Conservation (phyloP, 1,140 invertebrate genomes). For the Ylistrum balloti region DNA sequence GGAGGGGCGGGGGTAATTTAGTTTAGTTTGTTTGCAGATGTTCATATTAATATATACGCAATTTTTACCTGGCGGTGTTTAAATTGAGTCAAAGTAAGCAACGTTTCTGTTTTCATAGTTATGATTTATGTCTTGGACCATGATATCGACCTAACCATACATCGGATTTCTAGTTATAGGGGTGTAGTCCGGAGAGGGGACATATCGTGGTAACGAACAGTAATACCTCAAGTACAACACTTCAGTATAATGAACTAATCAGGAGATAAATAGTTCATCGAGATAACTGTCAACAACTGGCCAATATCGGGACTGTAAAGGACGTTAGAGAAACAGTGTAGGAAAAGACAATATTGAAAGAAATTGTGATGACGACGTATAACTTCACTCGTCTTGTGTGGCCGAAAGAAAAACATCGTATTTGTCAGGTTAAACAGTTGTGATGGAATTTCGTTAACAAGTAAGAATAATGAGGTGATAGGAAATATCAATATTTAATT, state of each 20-base stretch:
- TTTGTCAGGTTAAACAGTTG: neutral
- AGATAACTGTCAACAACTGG: neutral
- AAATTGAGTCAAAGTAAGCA: neutral
- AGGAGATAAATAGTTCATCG: neutral
- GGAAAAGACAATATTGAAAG: neutral
- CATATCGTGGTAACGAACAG: neutral
- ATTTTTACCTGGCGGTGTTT: neutral
- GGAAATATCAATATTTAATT: slow-evolving; percentile 11
- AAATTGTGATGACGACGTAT: neutral
- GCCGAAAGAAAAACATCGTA: neutral
- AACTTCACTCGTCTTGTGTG: neutral
- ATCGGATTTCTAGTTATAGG: neutral
- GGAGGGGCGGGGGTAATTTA: neutral
- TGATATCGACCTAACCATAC: neutral
- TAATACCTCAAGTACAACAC: neutral
- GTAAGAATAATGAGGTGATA: neutral
- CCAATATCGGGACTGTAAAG: neutral
- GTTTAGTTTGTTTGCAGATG: no score
- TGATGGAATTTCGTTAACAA: neutral
- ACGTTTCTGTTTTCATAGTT: neutral
- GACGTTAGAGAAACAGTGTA: neutral
- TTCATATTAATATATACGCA: no score
- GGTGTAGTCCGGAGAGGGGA: neutral
- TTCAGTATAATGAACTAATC: neutral
- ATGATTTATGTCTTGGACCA: neutral